Evolutionary conservation across 2,888 invertebrate species (phyloP), one percentile per base, ranked within the genome.

Genomic region (Anorthoa munda): DNA sequence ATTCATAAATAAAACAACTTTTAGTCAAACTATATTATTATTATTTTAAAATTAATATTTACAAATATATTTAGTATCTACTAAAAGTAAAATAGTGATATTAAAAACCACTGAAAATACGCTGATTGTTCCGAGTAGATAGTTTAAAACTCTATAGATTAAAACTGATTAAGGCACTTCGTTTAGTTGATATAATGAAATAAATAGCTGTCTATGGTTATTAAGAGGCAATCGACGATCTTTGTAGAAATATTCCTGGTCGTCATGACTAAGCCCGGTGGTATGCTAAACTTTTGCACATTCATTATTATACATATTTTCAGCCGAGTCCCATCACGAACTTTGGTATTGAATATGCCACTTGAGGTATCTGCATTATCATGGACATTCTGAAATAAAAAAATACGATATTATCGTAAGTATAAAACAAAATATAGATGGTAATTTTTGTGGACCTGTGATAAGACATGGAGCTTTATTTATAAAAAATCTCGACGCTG

Each of bases 301-400:
- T 82, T 84, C 66, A 56, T 61, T 60, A 45, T 58, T 31, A 60
- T 61, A 50, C 11, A 69, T 53, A 46, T 75, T 77, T 87, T 97
- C 97, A 98, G 91, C 98, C 98, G 89, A 98, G 97, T 79, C 98
- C 98, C 96, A 98, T 97, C 86, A 98, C 98, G 93, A 98, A 98
- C 96, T 98, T 98, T 90, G 98, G 98, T 96, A 98, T 97, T 94
- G 98, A 97, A 93, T 97, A 98, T 75, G 98, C 98, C 91, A 98
- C 97, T 95, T 98, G 97, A 87, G 98, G 98, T 92, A 98, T 98
- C 88, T 98, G 98, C 97, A 98, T 98, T 89, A 98, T 97, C 94
- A 98, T 97, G 79, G 98, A 98, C 97, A 98, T 97, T 93, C 98
- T 98, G 97, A 79, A 97, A 97, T 92, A 65, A 86, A 81, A 86